These are phyloP conservation scores for Thinocorus orbignyianus DNA, from an alignment of 2,113 vertebrate species.

Conservation along the genomic window DNA sequence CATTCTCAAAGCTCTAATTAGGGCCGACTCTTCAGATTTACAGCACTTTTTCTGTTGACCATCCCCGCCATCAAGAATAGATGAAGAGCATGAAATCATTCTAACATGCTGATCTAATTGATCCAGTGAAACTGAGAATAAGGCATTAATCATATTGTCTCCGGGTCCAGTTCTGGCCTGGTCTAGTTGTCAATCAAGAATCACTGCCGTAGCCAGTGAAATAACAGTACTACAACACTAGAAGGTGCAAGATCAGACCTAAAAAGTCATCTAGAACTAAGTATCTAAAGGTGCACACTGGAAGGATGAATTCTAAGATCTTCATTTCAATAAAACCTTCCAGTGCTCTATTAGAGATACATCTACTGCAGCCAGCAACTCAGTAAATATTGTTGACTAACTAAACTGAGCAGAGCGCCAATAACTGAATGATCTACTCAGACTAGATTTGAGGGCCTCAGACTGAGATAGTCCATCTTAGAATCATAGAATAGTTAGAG, in stretches of 20 bases:
- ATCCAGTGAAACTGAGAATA: background rate
- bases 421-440: background rate
- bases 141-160: background rate
- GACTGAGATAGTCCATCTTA: background rate
- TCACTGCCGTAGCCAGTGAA: background rate
- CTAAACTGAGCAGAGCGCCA: background rate
- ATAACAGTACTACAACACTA: background rate
- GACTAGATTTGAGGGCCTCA: background rate
- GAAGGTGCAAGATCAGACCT: background rate
- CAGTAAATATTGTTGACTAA: background rate
- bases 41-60: background rate
- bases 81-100: conserved; percentile 2
- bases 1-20: background rate
- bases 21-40: background rate
- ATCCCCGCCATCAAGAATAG: background rate
- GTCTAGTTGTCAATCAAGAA: background rate
- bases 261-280: background rate
- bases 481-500: no score
- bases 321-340: background rate
- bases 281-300: background rate
- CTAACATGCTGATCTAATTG: background rate
- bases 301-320: background rate
- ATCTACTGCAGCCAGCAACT: background rate
- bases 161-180: background rate
- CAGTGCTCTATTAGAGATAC: background rate